Conservation (phyloP, 2,113 vertebrate species). For the Scomber colias region DNA sequence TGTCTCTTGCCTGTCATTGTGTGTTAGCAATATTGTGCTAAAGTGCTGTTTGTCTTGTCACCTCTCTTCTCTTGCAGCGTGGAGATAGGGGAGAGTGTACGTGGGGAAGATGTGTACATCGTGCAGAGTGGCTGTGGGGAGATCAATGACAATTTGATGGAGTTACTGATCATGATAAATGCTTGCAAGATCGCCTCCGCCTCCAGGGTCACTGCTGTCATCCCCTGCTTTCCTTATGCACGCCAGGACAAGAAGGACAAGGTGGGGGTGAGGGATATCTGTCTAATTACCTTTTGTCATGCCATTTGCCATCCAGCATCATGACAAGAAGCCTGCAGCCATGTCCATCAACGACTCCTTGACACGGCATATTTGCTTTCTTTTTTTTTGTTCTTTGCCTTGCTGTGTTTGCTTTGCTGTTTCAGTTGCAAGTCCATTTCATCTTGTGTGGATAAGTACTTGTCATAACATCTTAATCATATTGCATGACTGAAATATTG, state of each 20-base stretch:
- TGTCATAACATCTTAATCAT: slow-evolving; percentile 6
- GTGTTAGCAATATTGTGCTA: slow-evolving; percentile 35
- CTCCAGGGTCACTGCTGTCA: slow-evolving; percentile 86
- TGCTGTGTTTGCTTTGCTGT: slow-evolving; percentile 1
- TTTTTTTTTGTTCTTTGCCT: slow-evolving; percentile 4
- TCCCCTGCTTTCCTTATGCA: slow-evolving; percentile 88
- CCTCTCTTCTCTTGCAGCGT: slow-evolving; percentile 73
- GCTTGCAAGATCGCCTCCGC: slow-evolving; percentile 89
- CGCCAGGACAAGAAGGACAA: slow-evolving; percentile 89
- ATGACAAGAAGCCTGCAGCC: slow-evolving; percentile 64
- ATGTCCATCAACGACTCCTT: slow-evolving; percentile 21
- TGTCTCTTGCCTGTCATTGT: slow-evolving; percentile 16
- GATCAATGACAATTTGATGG: slow-evolving; percentile 89
- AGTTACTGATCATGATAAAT: slow-evolving; percentile 88
- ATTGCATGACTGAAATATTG: slow-evolving; percentile 26
- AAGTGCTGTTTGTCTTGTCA: slow-evolving; percentile 61
- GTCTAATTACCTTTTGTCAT: slow-evolving; percentile 77
- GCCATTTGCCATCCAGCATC: slow-evolving; percentile 69
- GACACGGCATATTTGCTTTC: slow-evolving; percentile 32
- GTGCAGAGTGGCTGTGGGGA: slow-evolving; percentile 88
- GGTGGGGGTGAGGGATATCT: slow-evolving; percentile 84
- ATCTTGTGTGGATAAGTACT: not conserved
- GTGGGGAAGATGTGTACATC: slow-evolving; percentile 89
- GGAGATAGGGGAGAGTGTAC: slow-evolving; percentile 88
- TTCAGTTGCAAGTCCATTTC: not conserved